A percentile compares a stretch with the other conserved stretches of the same genome.
Conservation (phyloP, 37 sponge, comb jelly and placozoan species). For the Aplysina aerophoba region DNA sequence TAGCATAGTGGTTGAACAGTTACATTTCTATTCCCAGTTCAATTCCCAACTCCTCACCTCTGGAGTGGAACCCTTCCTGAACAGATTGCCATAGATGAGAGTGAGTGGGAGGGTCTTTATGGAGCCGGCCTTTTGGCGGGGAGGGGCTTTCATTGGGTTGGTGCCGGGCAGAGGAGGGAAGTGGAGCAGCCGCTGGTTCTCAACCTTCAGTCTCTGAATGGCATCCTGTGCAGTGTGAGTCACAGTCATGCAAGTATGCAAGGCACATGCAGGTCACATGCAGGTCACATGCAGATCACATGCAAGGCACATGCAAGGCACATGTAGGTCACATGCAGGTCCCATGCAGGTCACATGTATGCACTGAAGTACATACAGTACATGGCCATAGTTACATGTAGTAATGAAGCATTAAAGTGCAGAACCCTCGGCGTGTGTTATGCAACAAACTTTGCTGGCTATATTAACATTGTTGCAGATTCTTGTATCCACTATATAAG, state of each 20-base stretch:
- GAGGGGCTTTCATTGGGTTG: not conserved
- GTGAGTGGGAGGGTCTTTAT: conserved; percentile 31
- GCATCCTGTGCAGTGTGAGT: conserved; percentile 38
- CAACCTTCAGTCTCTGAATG: conserved; percentile 43
- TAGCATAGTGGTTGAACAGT: not conserved
- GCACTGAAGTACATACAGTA: no score
- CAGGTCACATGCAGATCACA: conserved; percentile 1
- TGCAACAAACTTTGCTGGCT: no score
- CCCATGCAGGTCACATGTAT: no score
- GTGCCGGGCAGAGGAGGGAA: conserved; percentile 65
- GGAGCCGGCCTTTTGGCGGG: conserved; percentile 7
- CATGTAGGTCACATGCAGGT: no score
- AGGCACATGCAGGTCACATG: not conserved
- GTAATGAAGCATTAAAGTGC: no score
- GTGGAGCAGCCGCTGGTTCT: conserved; percentile 66
- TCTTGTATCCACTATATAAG: no score
- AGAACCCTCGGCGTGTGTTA: no score
- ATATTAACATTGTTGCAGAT: no score
- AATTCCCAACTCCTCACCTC: conserved; percentile 29
- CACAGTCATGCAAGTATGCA: not conserved
- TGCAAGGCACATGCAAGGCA: not conserved
- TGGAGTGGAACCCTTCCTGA: conserved; percentile 45
- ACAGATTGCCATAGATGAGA: conserved; percentile 48
- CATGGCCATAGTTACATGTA: no score
- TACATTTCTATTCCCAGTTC: no score